Conservation (phyloP, 2,113 vertebrate species). For the Pycnonotus jocosus region DNA sequence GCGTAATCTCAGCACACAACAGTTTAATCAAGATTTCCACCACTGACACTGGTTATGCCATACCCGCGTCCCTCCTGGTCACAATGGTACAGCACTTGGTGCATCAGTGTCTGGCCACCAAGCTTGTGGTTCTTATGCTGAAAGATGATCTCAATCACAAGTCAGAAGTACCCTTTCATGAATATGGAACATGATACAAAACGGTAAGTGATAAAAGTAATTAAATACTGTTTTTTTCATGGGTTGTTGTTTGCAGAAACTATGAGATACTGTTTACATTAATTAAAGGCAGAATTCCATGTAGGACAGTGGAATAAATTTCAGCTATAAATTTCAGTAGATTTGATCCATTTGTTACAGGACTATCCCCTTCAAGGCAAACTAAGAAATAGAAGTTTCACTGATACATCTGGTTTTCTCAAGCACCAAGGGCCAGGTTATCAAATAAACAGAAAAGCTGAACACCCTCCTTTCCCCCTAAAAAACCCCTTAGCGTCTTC, state of each 20-base stretch:
- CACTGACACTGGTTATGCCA: not conserved
- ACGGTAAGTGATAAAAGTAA: not conserved
- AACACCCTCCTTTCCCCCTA: fast-evolving
- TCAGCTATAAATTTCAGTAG: not conserved
- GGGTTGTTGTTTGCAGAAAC: not conserved
- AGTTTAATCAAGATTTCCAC: not conserved
- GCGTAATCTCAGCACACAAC: not conserved
- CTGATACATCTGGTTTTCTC: not conserved
- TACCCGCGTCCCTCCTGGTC: not conserved
- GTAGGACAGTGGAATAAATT: not conserved
- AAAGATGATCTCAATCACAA: not conserved
- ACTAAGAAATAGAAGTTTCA: not conserved
- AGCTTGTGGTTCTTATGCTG: not conserved
- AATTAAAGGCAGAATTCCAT: not conserved
- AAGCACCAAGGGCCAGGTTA: not conserved
- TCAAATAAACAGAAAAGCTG: not conserved
- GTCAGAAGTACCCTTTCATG: not conserved
- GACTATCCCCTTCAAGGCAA: not conserved
- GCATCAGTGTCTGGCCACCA: not conserved
- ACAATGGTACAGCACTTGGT: not conserved
- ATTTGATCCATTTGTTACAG: not conserved
- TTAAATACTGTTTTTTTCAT: not conserved
- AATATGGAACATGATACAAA: not conserved
- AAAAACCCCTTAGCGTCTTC: not conserved
- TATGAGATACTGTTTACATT: not conserved